Percentiles rank a stretch among this genome's conserved stretches.
These are phyloP conservation scores for Ennomos quercinarius DNA, from an alignment of 2,888 invertebrate genomes.

Conservation along the genomic window DNA sequence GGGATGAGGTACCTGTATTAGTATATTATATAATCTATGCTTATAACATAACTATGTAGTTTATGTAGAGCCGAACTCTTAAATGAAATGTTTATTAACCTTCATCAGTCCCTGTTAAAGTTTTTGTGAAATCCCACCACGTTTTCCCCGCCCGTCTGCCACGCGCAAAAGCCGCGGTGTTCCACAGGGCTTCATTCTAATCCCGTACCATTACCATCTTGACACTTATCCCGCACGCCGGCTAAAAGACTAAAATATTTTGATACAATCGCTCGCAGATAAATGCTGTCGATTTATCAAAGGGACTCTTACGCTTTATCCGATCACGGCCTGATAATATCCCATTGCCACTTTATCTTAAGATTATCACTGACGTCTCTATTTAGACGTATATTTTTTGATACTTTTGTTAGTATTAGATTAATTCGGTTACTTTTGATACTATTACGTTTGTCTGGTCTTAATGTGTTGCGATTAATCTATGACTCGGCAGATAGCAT, in stretches of 20 bases:
- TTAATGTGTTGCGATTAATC: constrained; percentile 63
- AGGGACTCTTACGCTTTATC: constrained; percentile 50
- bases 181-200: constrained; percentile 59
- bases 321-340: constrained; percentile 67
- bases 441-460: constrained; percentile 56
- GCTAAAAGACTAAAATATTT: constrained; percentile 82
- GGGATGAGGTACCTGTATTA: too few relatives aligned
- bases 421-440: constrained; percentile 30
- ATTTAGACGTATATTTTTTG: constrained; percentile 66
- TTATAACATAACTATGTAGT: too few relatives aligned
- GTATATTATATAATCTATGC: too few relatives aligned
- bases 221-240: constrained; percentile 77
- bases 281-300: constrained; percentile 82
- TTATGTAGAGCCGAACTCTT: too few relatives aligned
- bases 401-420: constrained; percentile 28
- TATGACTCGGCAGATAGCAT: constrained; percentile 44
- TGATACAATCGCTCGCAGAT: constrained; percentile 80
- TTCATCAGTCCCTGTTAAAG: neutral
- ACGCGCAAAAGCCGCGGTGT: constrained; percentile 40
- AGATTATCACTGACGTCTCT: constrained; percentile 78
- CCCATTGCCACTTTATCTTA: constrained; percentile 72
- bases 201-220: constrained; percentile 65
- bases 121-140: neutral
- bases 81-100: too few relatives aligned
- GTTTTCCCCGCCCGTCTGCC: constrained; percentile 45